Conservation (phyloP, 2,797 vertebrate species). For the Lemur catta region DNA sequence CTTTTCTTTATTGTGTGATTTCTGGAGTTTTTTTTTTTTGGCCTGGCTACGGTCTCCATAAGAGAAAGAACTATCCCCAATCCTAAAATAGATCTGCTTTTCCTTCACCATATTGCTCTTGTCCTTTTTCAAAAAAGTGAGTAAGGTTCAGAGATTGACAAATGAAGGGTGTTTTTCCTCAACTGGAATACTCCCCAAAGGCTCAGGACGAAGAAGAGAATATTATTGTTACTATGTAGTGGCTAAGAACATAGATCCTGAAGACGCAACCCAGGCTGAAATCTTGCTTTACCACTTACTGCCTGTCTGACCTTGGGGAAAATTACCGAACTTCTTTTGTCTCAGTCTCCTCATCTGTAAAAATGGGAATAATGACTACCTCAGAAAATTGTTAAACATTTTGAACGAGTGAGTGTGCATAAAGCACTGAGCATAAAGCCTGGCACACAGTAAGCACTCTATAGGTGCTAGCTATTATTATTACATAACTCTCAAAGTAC, state of each 20-base stretch:
- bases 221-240: accelerated
- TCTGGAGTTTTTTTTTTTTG: background rate
- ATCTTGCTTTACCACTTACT: background rate
- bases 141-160: background rate
- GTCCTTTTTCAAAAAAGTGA: background rate
- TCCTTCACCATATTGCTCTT: background rate
- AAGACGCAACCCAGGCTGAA: background rate
- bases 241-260: background rate
- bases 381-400: background rate
- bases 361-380: background rate
- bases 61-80: background rate
- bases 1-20: background rate
- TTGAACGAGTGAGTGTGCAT: background rate
- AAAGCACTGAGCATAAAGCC: background rate
- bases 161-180: background rate
- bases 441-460: background rate
- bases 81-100: background rate
- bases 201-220: background rate
- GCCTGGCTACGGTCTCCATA: background rate
- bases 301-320: background rate
- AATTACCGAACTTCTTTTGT: background rate
- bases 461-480: background rate
- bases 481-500: background rate
- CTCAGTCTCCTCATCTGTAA: background rate
- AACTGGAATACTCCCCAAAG: background rate